Conservation (phyloP, 2,888 invertebrate species). For the Asteroscopus sphinx region DNA sequence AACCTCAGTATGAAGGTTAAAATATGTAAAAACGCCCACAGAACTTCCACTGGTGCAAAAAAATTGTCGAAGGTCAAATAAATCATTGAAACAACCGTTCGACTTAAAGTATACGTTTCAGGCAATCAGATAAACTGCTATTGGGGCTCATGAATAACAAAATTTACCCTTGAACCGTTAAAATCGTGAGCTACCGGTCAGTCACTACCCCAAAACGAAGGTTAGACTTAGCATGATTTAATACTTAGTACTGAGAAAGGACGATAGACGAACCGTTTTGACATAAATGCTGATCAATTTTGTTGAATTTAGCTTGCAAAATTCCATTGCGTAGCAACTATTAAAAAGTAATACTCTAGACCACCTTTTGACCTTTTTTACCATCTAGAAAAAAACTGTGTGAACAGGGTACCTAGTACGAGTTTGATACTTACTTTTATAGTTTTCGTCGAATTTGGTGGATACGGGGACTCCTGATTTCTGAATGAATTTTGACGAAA, state of each 20-base stretch:
- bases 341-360: slow-evolving; percentile 29
- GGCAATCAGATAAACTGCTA: slow-evolving; percentile 78
- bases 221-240: slow-evolving; percentile 60
- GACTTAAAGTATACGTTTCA: slow-evolving; percentile 57
- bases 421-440: no score
- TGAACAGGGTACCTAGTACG: no score
- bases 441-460: no score
- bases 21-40: background rate
- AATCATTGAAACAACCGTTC: slow-evolving; percentile 53
- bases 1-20: no score
- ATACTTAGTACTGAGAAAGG: slow-evolving; percentile 10
- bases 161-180: slow-evolving; percentile 80
- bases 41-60: background rate
- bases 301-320: slow-evolving; percentile 9
- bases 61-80: slow-evolving; percentile 15
- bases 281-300: slow-evolving; percentile 7
- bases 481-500: no score
- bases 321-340: slow-evolving; percentile 15
- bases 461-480: no score
- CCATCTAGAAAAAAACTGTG: no score
- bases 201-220: slow-evolving; percentile 69
- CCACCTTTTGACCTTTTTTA: no score
- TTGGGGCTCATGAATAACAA: slow-evolving; percentile 79
- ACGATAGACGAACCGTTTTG: slow-evolving; percentile 3
- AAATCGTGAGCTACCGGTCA: slow-evolving; percentile 57